Evolutionary conservation across 2,113 vertebrate species (phyloP).

Genomic region (Peromyscus leucopus): DNA sequence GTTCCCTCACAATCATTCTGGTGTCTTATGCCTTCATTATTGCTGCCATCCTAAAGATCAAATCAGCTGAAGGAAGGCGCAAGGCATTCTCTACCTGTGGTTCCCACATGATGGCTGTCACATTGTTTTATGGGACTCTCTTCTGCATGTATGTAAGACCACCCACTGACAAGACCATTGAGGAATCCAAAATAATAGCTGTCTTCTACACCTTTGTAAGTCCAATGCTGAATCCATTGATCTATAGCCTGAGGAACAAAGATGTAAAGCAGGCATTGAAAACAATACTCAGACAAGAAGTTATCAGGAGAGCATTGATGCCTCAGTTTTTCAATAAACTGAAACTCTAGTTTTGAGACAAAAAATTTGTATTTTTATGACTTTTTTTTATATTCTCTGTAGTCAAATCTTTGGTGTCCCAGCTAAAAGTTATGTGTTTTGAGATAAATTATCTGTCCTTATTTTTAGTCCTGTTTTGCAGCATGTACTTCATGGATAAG

Average conservation of each 20-base stretch:
- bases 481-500: fast-evolving
- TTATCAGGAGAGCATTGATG: background rate
- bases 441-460: fast-evolving
- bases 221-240: constrained; percentile 65
- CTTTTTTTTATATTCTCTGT: background rate
- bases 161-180: constrained; percentile 61
- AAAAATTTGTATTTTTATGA: background rate
- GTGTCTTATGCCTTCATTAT: constrained; percentile 69
- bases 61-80: constrained; percentile 49
- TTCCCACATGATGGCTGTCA: constrained; percentile 72
- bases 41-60: constrained; percentile 56
- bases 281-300: background rate
- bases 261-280: constrained; percentile 71
- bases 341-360: background rate
- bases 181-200: constrained; percentile 72
- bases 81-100: constrained; percentile 81
- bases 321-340: background rate
- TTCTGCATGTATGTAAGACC: constrained; percentile 74
- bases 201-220: constrained; percentile 75
- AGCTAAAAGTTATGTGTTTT: background rate
- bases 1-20: constrained; percentile 68
- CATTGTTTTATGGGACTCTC: constrained; percentile 76
- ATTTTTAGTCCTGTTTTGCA: fast-evolving
- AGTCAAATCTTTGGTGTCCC: background rate
- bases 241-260: constrained; percentile 72